phyloP scores from a whole-genome alignment of 1,140 invertebrate genomes.

The Microplitis demolitor region DNA sequence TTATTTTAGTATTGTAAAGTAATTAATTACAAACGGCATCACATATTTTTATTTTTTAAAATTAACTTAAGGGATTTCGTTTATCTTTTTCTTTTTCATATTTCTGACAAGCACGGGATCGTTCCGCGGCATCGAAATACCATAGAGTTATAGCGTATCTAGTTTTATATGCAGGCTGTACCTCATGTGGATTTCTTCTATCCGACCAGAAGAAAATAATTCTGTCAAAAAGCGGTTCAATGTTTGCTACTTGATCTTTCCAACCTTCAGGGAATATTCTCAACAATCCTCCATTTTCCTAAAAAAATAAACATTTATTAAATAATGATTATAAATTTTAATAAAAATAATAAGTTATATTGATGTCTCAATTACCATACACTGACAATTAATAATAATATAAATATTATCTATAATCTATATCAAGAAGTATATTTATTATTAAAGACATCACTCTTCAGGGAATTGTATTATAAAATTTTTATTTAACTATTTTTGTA shows the following conservation, averaged over 20 bases:
- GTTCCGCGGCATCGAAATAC: slow-evolving; percentile 91
- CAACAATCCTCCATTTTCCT: slow-evolving; percentile 73
- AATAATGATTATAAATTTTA: too few species aligned
- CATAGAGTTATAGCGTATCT: slow-evolving; percentile 95
- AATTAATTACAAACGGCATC: background rate
- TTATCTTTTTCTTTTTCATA: slow-evolving; percentile 65
- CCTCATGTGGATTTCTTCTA: slow-evolving; percentile 94
- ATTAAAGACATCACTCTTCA: too few species aligned
- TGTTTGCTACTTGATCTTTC: slow-evolving; percentile 83
- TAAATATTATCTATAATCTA: too few species aligned
- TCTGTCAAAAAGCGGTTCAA: slow-evolving; percentile 91
- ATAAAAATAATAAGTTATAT: too few species aligned
- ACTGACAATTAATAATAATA: slow-evolving; percentile 2
- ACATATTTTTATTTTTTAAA: background rate
- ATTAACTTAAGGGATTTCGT: background rate
- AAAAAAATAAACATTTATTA: slow-evolving; percentile 25
- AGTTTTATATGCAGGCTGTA: slow-evolving; percentile 86
- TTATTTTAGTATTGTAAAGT: too few species aligned
- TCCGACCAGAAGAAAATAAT: slow-evolving; percentile 98
- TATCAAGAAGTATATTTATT: too few species aligned
- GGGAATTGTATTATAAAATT: too few species aligned
- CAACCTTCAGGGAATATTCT: slow-evolving; percentile 90
- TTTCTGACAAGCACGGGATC: slow-evolving; percentile 73
- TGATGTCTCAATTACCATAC: too few species aligned
- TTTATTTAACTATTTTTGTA: background rate